Evolutionary conservation across 92 coral and sea anemone species (phyloP), one percentile per base, ranked within the genome.

Genomic region (Paramuricea clavata): DNA sequence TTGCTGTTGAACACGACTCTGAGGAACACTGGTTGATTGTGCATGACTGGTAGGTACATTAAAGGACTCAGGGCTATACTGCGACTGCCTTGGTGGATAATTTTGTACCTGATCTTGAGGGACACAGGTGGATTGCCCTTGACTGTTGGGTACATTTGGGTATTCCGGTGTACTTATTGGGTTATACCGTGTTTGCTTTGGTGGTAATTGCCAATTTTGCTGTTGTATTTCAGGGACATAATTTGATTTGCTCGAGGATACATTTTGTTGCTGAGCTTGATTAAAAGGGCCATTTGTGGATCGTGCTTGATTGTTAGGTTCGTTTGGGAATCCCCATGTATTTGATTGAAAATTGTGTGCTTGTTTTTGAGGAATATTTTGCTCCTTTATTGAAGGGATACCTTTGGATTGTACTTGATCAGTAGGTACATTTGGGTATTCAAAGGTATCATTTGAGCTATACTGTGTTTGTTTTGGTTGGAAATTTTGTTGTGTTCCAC

Each of bases 251-350:
- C 26, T 5, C 15, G 64, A 6, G 7, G 25, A 56, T 56, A 5
- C 11, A 33, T 31, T 65, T 33, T 65, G 39, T 52, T 81, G 69
- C 26, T 32, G 76, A 2, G 36, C 47, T n/a, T n/a, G n/a, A n/a
- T n/a, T n/a, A n/a, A n/a, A n/a, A 6, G 78, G 41, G 35, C 15
- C 34, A 2, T 52, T 34, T 33, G 31, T 71, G 43, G 74, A 60
- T 73, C 74, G 82, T 12, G 81, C 82, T 62, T 85, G 52, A 6
- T 68, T 16, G 26, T 5, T 32, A 12, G 79, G 15, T 21, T 33
- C 57, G 16, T 56, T 60, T 44, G 64, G 74, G 23, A 56, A 26
- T 5, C 28, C 47, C 26, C 60, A 28, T 28, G 72, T 26, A 10
- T 11, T 65, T 16, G 39, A 6, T 27, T 39, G 35, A 39, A 65